Conservation (phyloP, 2,113 vertebrate species). For the Andinoacara biseriatus region DNA sequence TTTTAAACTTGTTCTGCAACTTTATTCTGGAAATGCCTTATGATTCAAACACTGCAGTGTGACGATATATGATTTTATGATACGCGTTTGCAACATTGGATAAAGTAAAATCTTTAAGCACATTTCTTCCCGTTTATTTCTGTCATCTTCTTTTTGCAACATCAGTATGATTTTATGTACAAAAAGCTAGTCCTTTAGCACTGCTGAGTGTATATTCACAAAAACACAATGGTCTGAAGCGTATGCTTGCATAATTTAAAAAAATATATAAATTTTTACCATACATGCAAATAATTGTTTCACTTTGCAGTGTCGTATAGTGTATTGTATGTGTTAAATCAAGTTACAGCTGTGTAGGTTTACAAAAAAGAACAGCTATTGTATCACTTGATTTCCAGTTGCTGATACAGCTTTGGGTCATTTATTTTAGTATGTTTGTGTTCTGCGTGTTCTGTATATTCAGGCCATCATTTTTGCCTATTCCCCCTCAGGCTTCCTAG, state of each 20-base stretch:
- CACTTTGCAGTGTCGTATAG: neutral
- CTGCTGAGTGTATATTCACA: neutral
- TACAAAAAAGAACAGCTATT: neutral
- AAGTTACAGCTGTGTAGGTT: neutral
- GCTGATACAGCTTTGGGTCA: neutral
- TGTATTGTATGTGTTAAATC: neutral
- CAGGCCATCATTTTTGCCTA: neutral
- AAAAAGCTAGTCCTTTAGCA: neutral
- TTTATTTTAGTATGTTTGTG: neutral
- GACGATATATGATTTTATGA: neutral
- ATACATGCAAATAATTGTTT: neutral
- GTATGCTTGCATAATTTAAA: neutral
- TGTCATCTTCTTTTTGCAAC: neutral
- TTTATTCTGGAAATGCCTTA: no score
- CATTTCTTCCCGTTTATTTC: neutral
- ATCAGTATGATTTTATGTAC: neutral
- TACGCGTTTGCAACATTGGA: no score
- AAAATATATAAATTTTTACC: neutral
- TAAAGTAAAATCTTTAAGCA: neutral
- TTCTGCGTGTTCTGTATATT: neutral
- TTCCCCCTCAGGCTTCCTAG: conserved; percentile 85
- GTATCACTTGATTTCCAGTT: neutral
- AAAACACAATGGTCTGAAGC: no score
- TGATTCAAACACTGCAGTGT: neutral
- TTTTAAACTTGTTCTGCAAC: no score